A percentile compares a stretch with the other conserved stretches of the same genome.
Evolutionary conservation across 2,888 invertebrate genomes (phyloP).

Genomic region (Ormyrus thymus): DNA sequence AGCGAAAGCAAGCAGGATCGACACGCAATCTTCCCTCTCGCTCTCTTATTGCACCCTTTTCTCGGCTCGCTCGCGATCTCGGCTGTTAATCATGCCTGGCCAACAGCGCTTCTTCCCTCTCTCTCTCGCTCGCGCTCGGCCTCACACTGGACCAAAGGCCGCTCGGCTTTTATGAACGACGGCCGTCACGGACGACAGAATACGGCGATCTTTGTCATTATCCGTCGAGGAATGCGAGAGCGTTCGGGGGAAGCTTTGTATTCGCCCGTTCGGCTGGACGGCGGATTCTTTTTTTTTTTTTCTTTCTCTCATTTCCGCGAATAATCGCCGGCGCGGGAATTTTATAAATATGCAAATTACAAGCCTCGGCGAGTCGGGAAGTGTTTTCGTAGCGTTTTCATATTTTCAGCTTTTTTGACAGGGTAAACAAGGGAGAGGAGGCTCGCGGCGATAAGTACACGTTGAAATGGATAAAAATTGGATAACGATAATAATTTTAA

Average conservation of each 20-base stretch:
- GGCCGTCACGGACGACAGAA: conserved; percentile 40
- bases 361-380: too few species aligned
- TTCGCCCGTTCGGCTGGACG: too few species aligned
- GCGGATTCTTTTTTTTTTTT: neutral
- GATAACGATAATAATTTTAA: too few species aligned
- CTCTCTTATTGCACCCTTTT: conserved; percentile 42
- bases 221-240: conserved; percentile 18
- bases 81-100: conserved; percentile 44
- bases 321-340: too few species aligned
- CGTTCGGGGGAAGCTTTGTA: too few species aligned
- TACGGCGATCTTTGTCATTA: conserved; percentile 41
- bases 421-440: neutral
- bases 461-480: too few species aligned
- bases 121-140: neutral
- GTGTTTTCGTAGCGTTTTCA: neutral
- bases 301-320: neutral
- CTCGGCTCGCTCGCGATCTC: conserved; percentile 4
- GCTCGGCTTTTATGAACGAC: conserved; percentile 28
- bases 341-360: too few species aligned
- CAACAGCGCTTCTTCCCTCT: neutral
- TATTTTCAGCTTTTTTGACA: neutral
- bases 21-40: conserved; percentile 29
- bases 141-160: too few species aligned
- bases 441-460: too few species aligned
- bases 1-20: conserved; percentile 33